Percentiles rank a stretch among this genome's conserved stretches.
Conservation (phyloP, 1,140 invertebrate genomes). For the Episyrphus balteatus region DNA sequence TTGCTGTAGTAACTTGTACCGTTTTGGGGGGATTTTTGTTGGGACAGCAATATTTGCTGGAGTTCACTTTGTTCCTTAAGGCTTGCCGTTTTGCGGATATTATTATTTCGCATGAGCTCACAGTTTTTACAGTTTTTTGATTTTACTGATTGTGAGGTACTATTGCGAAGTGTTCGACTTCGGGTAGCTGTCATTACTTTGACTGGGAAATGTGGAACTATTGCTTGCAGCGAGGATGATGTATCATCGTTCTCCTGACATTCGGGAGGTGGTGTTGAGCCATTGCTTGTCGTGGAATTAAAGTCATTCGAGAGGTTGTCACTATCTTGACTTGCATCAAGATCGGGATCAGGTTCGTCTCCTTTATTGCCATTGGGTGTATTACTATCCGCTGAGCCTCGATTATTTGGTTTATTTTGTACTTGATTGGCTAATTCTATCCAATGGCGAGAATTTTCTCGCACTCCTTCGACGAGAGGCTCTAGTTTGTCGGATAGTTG, state of each 20-base stretch:
- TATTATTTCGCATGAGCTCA: slow-evolving; percentile 16
- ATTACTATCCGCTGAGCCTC: slow-evolving; percentile 15
- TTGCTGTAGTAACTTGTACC: slow-evolving; percentile 11
- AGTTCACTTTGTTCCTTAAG: slow-evolving; percentile 23
- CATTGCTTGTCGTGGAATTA: too few species aligned
- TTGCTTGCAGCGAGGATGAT: slow-evolving; percentile 23
- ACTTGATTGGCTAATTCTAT: slow-evolving; percentile 54
- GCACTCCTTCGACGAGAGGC: slow-evolving; percentile 75
- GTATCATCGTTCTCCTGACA: slow-evolving; percentile 5
- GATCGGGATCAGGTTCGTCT: slow-evolving; percentile 16
- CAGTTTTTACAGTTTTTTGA: slow-evolving; percentile 17
- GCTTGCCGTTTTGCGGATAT: slow-evolving; percentile 28
- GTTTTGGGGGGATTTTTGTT: not conserved
- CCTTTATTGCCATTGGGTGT: slow-evolving; percentile 7
- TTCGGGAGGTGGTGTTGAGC: not conserved
- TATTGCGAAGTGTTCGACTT: slow-evolving; percentile 12
- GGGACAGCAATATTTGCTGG: slow-evolving; percentile 6
- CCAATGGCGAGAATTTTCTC: slow-evolving; percentile 73
- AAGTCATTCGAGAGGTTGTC: not conserved
- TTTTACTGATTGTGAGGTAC: slow-evolving; percentile 4
- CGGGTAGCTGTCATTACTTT: slow-evolving; percentile 24
- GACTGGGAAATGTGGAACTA: slow-evolving; percentile 15
- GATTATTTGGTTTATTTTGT: slow-evolving; percentile 23
- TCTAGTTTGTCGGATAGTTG: slow-evolving; percentile 62
- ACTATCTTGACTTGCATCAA: not conserved